Base-by-base conservation (phyloP, 2,797 vertebrate genomes). In the Centroberyx gerrardi region DNA sequence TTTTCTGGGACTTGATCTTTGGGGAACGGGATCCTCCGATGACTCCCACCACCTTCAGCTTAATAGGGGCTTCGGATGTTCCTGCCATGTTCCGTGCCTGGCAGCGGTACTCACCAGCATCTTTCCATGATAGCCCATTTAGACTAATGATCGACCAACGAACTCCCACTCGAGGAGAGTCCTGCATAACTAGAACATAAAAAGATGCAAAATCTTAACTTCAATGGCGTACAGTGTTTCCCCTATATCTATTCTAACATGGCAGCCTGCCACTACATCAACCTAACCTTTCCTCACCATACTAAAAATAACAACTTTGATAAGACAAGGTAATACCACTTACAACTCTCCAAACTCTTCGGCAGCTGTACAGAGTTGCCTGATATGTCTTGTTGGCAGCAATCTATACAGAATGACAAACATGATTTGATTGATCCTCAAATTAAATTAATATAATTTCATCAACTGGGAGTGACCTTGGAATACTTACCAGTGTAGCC, bases 1-100 rank as follows among this genome's bases (percentile, higher is more conserved):
- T 76, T 79, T 88, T 90, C 62, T 33, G 64, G 44, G 65, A 62
- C 62, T 89, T 88, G 14, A 5, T 54, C 61, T 84, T 91, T 33
- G 74, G 75, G 15, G 58, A 58, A 10, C 49, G 67, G 8, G 81
- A 58, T 1, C 78, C 12, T 70, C 90, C 94, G 33, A 94, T 89
- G 10, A 94, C 68, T 52, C 97, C 96, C 31, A 96, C 94, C 67
- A 99, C 96, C n/a, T 94, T 95, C 82, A 99, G 93, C 18, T 93
- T 96, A 59, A 98, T 96, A 44, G 92, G 92, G 29, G 96, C 96
- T 93, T 98, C 97, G 7, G 97, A 94, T 69, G 88, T 93, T 51
- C 97, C 97, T 9, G 96, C 98, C 92, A 97, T 92, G 79, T 98
- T 99, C 86, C 96, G 96, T 44, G 98, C 97, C 84, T 96, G 96